Evolutionary conservation across 2,888 invertebrate genomes (phyloP), one percentile per base, ranked within the genome.

Genomic region (Orthosia gothica): DNA sequence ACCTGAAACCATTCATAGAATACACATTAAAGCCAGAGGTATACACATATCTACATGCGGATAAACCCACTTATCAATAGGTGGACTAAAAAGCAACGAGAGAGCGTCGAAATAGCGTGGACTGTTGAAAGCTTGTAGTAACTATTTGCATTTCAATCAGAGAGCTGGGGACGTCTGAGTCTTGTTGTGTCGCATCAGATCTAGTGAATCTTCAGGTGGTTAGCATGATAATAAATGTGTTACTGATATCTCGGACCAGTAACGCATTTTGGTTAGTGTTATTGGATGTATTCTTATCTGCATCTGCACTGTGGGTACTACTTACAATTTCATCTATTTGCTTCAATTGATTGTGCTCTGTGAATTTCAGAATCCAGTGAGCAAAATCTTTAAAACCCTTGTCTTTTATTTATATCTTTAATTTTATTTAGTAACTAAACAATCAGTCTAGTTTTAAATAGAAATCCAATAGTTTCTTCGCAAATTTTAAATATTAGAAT

Each of bases 101-200:
- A n/a, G n/a, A 23, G 7, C n/a, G 16, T 16, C 16, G 12, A 23
- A 52, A 12, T 26, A 62, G 20, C 45, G 7, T 4, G 16, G 3
- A 40, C 49, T 20, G 23, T 32, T 18, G 26, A 7, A 16, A 63
- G 11, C 13, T 4, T 15, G 12, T 15, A 20, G 15, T 12, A n/a
- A n/a, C n/a, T n/a, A 57, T 75, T 75, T 73, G n/a, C 2, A 58
- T 58, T 32, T 52, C 3, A 32, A 72, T n/a, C 3, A 16, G 5
- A 16, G 23, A 72, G 15, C 7, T 7, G 15, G n/a, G 13, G 50
- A 3, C 7, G 15, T 13, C 2, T n/a, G 32, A 15, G 18, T 61
- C 12, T 47, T 20, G 45, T 32, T 40, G 2, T 11, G 5, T 23
- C 18, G 9, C 32, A 18, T 7, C n/a, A 23, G 18, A 20, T 18